Conservation (phyloP, 2,113 vertebrate species). For the Perognathus longimembris region DNA sequence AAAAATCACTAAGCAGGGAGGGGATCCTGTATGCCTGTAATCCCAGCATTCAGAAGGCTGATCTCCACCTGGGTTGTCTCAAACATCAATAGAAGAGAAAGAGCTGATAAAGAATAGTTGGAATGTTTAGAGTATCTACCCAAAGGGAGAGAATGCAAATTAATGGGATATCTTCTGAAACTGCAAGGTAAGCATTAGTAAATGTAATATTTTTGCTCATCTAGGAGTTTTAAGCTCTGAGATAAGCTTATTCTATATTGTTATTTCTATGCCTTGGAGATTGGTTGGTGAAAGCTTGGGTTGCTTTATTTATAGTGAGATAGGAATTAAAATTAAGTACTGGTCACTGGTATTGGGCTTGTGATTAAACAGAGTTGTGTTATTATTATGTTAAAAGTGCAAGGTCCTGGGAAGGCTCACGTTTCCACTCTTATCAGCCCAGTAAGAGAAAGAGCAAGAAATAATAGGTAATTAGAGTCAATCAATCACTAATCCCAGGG, state of each 20-base stretch:
- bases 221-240: not conserved
- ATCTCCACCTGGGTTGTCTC: accelerated
- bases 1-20: not conserved
- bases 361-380: not conserved
- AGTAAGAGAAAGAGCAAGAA: constrained; percentile 30
- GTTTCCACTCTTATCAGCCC: constrained; percentile 11
- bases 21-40: not conserved
- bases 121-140: not conserved
- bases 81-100: not conserved
- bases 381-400: constrained; percentile 11
- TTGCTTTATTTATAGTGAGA: constrained; percentile 17
- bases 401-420: not conserved
- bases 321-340: constrained; percentile 32
- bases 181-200: constrained; percentile 5
- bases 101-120: not conserved
- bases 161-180: not conserved
- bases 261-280: not conserved
- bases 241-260: constrained; percentile 11
- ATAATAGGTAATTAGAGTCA: constrained; percentile 2
- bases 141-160: not conserved
- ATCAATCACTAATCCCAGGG: constrained; percentile 16
- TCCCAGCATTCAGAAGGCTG: not conserved
- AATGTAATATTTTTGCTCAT: constrained; percentile 9
- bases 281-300: not conserved
- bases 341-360: not conserved